Evolutionary conservation across 1,140 invertebrate genomes (phyloP).

Genomic region (Panulirus ornatus): DNA sequence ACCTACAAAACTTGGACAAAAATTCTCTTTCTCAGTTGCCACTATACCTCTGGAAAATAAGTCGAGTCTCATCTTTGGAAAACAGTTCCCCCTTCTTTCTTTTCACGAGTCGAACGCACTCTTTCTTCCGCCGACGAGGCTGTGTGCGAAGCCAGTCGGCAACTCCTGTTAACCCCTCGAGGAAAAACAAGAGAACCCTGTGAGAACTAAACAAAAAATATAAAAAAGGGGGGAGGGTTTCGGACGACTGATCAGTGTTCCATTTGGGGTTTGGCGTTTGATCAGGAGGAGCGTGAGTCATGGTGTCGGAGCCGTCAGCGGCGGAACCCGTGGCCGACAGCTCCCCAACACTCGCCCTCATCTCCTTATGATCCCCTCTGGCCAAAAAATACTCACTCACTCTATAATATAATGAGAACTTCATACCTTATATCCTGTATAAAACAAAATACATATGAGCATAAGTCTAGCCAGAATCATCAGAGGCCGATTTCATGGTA

Average conservation of each 20-base stretch:
- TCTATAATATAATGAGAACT: slow-evolving; percentile 9
- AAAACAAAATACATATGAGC: no score
- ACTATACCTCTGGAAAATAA: slow-evolving; percentile 53
- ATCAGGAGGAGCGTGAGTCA: slow-evolving; percentile 13
- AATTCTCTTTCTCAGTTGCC: slow-evolving; percentile 58
- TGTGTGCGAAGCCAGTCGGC: slow-evolving; percentile 22
- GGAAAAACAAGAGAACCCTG: background rate
- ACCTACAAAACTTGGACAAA: slow-evolving; percentile 63
- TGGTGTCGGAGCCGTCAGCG: no score
- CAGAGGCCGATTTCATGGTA: no score
- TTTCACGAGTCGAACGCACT: slow-evolving; percentile 45
- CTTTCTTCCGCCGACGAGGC: slow-evolving; percentile 32
- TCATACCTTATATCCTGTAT: slow-evolving; percentile 2
- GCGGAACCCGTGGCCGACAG: no score
- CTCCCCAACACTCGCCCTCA: background rate
- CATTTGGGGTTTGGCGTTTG: slow-evolving; percentile 35
- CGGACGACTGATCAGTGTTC: slow-evolving; percentile 39
- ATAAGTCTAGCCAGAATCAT: no score
- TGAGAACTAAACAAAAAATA: background rate
- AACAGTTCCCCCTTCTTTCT: slow-evolving; percentile 57
- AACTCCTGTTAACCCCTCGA: background rate
- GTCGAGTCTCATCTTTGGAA: slow-evolving; percentile 58
- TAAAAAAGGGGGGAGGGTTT: slow-evolving; percentile 6
- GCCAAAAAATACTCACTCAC: slow-evolving; percentile 26
- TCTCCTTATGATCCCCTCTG: slow-evolving; percentile 27